Evolutionary conservation across 1,140 invertebrate species (phyloP).

Genomic region (Myzus persicae): DNA sequence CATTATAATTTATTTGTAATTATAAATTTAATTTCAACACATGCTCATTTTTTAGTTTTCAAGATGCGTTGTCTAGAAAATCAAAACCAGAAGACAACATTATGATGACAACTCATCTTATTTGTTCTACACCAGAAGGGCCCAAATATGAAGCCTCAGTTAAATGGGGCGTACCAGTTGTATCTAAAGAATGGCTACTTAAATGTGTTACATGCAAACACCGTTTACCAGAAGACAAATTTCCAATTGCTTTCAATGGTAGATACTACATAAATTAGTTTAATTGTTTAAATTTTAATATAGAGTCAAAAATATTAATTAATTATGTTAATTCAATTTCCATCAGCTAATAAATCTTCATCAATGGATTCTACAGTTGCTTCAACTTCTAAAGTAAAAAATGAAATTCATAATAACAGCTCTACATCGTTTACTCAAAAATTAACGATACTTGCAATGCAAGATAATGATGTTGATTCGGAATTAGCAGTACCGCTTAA

Average conservation of each 20-base stretch:
- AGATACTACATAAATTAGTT: neutral
- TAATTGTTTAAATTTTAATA: neutral
- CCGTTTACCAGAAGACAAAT: constrained; percentile 58
- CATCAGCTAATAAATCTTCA: neutral
- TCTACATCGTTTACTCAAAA: constrained; percentile 25
- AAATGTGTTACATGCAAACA: constrained; percentile 67
- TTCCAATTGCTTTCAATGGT: constrained; percentile 27
- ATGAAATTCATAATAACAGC: neutral
- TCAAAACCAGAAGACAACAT: constrained; percentile 65
- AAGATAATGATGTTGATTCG: constrained; percentile 43
- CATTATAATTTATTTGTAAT: neutral
- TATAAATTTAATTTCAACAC: neutral
- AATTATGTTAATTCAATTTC: neutral
- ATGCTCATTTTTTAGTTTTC: constrained; percentile 62
- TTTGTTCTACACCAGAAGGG: constrained; percentile 76
- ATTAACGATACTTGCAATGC: neutral
- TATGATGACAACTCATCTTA: constrained; percentile 76
- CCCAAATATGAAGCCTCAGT: constrained; percentile 84
- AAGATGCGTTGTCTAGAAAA: constrained; percentile 69
- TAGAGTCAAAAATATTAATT: neutral
- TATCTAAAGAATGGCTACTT: constrained; percentile 79
- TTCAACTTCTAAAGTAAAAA: constrained; percentile 17
- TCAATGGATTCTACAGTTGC: neutral
- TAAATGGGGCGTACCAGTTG: constrained; percentile 82
- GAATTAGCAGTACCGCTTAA: constrained; percentile 48